Percentiles rank a stretch among this genome's conserved stretches.
These are phyloP conservation scores for Drosophila mimica DNA, from an alignment of 2,888 invertebrate genomes.

Conservation along the genomic window DNA sequence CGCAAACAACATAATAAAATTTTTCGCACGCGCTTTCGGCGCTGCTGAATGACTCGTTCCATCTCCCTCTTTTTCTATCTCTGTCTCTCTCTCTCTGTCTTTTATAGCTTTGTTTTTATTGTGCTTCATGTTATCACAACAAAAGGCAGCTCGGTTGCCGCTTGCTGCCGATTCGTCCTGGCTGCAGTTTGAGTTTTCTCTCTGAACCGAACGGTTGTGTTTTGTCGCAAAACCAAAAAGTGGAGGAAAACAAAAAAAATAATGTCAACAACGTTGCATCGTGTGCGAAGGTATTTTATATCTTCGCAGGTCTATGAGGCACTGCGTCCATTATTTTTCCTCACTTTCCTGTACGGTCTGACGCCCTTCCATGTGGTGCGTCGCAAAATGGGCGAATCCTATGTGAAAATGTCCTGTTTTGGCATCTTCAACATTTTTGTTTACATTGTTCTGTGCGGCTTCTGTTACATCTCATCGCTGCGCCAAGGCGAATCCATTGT, in stretches of 20 bases:
- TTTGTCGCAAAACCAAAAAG: background rate
- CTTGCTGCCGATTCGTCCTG: slow-evolving; percentile 28
- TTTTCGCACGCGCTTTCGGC: slow-evolving; percentile 32
- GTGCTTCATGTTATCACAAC: slow-evolving; percentile 31
- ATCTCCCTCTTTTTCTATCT: slow-evolving; percentile 1
- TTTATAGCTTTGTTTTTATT: slow-evolving; percentile 2
- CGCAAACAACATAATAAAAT: slow-evolving; percentile 58
- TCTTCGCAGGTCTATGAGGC: slow-evolving; percentile 83
- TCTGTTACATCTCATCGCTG: slow-evolving; percentile 72
- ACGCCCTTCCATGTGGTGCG: slow-evolving; percentile 82
- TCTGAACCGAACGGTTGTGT: slow-evolving; percentile 41
- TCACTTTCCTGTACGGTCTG: slow-evolving; percentile 82
- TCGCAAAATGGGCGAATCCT: slow-evolving; percentile 73
- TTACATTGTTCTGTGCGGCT: slow-evolving; percentile 68
- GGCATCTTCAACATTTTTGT: slow-evolving; percentile 72
- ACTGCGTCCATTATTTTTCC: slow-evolving; percentile 78
- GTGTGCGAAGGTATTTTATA: slow-evolving; percentile 80
- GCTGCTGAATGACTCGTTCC: slow-evolving; percentile 1
- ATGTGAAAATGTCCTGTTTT: slow-evolving; percentile 71
- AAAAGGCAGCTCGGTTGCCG: background rate
- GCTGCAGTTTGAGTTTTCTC: slow-evolving; percentile 60
- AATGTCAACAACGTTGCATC: slow-evolving; percentile 58
- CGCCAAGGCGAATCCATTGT: slow-evolving; percentile 81
- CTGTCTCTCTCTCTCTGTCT: background rate
- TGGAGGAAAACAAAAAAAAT: background rate